These are phyloP conservation scores for Mechanitis mazaeus DNA, from an alignment of 2,888 invertebrate genomes.

Conservation along the genomic window DNA sequence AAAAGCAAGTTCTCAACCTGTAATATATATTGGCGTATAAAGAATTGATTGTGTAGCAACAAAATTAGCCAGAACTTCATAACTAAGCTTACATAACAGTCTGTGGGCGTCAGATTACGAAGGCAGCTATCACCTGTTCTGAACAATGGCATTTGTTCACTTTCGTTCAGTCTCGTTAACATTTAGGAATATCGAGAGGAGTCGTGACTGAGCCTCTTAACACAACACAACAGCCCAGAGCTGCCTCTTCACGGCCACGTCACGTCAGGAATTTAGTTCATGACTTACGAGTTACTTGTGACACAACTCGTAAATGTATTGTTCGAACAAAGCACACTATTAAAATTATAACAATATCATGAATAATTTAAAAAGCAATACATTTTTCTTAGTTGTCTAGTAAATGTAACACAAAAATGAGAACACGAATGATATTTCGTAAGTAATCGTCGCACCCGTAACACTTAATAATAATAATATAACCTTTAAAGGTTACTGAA, in stretches of 20 bases:
- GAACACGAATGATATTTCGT: slow-evolving; percentile 13
- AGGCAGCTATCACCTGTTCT: slow-evolving; percentile 54
- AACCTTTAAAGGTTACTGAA: slow-evolving; percentile 35
- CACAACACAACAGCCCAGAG: slow-evolving; percentile 23
- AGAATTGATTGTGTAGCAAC: not conserved
- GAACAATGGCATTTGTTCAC: slow-evolving; percentile 59
- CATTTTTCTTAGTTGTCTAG: not conserved
- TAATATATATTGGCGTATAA: not conserved
- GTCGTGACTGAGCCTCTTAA: slow-evolving; percentile 56
- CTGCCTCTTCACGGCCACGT: slow-evolving; percentile 64
- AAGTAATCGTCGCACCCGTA: slow-evolving; percentile 20
- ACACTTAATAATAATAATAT: slow-evolving; percentile 22
- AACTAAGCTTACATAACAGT: slow-evolving; percentile 9
- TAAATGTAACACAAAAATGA: not conserved
- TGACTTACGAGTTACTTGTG: slow-evolving; percentile 13
- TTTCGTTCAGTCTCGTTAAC: slow-evolving; percentile 64
- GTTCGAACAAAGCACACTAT: too few relatives aligned
- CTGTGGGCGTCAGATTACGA: slow-evolving; percentile 40
- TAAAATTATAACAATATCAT: not conserved
- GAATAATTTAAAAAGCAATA: not conserved
- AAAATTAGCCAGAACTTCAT: slow-evolving; percentile 5
- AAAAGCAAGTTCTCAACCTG: not conserved
- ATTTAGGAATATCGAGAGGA: slow-evolving; percentile 60
- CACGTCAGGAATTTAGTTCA: slow-evolving; percentile 33
- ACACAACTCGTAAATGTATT: too few relatives aligned